Evolutionary conservation across 2,797 vertebrate genomes (phyloP).

Genomic region (Micrastur ruficollis): DNA sequence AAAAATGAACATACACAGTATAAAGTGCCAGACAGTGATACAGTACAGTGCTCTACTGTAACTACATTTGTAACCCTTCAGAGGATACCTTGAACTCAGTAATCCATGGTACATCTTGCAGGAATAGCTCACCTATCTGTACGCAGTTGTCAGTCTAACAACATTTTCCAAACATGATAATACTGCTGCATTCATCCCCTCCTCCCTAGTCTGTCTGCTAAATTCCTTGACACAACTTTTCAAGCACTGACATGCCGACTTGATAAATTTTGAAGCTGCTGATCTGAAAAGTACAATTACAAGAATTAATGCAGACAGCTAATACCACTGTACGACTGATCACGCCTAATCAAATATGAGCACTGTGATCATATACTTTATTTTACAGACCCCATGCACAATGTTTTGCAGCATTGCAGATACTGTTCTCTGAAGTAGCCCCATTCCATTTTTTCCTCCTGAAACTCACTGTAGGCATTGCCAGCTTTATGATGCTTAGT

Average conservation of each 20-base stretch:
- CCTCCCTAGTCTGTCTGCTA: not conserved
- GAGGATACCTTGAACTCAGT: not conserved
- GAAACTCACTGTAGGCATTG: not conserved
- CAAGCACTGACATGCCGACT: not conserved
- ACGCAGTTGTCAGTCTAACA: not conserved
- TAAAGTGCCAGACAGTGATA: not conserved
- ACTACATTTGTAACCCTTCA: not conserved
- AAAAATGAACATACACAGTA: not conserved
- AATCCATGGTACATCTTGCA: not conserved
- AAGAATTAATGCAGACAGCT: not conserved
- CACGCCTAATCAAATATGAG: not conserved
- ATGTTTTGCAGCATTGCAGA: not conserved
- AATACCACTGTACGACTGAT: not conserved
- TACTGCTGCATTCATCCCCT: not conserved
- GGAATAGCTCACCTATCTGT: not conserved
- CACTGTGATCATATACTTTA: not conserved
- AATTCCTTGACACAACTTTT: not conserved
- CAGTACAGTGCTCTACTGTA: not conserved
- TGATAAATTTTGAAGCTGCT: not conserved
- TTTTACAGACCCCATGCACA: not conserved
- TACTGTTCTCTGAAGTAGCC: not conserved
- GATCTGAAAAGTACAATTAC: not conserved
- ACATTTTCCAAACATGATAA: not conserved
- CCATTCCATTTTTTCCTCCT: not conserved
- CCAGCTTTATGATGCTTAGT: not conserved